phyloP scores from a whole-genome alignment of 2,888 invertebrate genomes.

The Plusia festucae region DNA sequence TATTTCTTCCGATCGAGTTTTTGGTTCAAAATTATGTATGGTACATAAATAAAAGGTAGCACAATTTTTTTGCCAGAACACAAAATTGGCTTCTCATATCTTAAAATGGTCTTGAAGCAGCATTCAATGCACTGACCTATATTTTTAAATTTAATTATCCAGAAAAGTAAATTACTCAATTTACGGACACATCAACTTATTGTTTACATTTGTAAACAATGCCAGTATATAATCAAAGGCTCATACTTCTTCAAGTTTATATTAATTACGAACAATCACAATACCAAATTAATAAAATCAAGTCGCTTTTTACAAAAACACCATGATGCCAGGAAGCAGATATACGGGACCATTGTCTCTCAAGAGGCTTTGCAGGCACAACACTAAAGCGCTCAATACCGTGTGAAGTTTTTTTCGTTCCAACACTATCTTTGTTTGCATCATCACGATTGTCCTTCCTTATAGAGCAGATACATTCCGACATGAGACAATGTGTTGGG shows the following conservation, averaged over 20 bases:
- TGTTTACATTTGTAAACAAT: neutral
- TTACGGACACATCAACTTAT: too few species aligned
- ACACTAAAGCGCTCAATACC: slow-evolving; percentile 45
- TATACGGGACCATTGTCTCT: slow-evolving; percentile 55
- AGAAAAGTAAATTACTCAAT: too few species aligned
- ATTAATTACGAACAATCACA: slow-evolving; percentile 29
- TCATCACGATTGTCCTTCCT: slow-evolving; percentile 39
- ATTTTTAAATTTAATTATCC: too few species aligned
- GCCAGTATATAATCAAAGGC: neutral
- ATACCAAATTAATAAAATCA: slow-evolving; percentile 12
- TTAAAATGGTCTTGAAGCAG: too few species aligned
- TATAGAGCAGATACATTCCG: slow-evolving; percentile 28
- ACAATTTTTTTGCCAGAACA: neutral
- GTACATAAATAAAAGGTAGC: slow-evolving; percentile 30
- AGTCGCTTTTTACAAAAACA: slow-evolving; percentile 6
- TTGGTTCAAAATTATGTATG: slow-evolving; percentile 44
- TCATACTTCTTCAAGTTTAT: neutral
- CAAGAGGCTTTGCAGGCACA: slow-evolving; percentile 41
- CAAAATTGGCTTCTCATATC: too few species aligned
- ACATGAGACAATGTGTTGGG: slow-evolving; percentile 6
- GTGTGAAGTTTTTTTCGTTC: slow-evolving; percentile 42
- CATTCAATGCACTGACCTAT: too few species aligned
- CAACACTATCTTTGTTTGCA: slow-evolving; percentile 29
- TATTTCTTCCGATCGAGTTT: slow-evolving; percentile 65
- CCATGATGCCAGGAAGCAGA: slow-evolving; percentile 41